phyloP scores from a whole-genome alignment of 2,797 vertebrate species.

The Melanotaenia nigrans region DNA sequence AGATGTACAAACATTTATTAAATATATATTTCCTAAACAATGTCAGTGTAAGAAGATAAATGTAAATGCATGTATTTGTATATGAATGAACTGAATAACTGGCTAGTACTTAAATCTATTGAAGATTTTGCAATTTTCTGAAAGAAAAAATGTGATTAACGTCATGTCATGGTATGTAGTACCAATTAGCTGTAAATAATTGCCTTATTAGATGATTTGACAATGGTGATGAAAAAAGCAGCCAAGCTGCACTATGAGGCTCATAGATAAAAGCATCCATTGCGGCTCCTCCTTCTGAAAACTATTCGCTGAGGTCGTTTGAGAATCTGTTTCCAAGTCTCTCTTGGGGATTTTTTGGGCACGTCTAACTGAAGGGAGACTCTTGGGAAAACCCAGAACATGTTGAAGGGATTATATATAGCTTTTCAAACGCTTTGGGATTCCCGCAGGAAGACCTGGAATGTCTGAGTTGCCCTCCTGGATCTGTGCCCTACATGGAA shows the following conservation, averaged over 20 bases:
- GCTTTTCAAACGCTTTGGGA: no score
- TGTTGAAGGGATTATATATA: not conserved
- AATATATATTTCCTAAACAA: not conserved
- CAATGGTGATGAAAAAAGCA: no score
- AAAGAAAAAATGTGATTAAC: no score
- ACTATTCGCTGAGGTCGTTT: not conserved
- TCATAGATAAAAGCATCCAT: not conserved
- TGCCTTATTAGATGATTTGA: no score
- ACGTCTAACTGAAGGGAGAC: not conserved
- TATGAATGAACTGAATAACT: no score
- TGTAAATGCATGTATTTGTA: not conserved
- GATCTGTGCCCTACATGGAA: not conserved
- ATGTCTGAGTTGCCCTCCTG: not conserved
- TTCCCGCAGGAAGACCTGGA: not conserved
- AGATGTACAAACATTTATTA: not conserved
- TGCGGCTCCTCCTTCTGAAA: no score
- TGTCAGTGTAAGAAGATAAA: not conserved
- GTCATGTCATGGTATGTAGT: no score
- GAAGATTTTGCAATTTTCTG: no score
- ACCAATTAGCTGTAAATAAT: no score
- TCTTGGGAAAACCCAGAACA: not conserved
- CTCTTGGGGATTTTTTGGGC: not conserved
- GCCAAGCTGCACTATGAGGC: no score
- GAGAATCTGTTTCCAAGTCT: not conserved
- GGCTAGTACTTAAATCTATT: no score